phyloP scores from a whole-genome alignment of 2,888 invertebrate genomes.

The Andrena dorsata region DNA sequence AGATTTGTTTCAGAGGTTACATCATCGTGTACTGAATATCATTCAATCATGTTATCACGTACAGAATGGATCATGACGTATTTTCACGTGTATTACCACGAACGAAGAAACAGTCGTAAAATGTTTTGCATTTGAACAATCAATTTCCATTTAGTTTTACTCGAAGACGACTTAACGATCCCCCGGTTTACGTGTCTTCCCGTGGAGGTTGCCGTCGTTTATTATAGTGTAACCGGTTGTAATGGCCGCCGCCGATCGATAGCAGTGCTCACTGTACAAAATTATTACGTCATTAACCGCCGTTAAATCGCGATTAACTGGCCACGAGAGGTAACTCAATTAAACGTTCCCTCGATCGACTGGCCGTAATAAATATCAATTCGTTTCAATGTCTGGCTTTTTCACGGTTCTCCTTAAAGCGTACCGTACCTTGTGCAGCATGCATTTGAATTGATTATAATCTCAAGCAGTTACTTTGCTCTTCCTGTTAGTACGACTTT shows the following conservation, averaged over 20 bases:
- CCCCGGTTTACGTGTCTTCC: slow-evolving; percentile 27
- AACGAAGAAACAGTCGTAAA: slow-evolving; percentile 14
- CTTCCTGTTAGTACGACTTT: background rate
- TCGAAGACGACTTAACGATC: slow-evolving; percentile 49
- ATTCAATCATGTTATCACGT: too few species aligned
- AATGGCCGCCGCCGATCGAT: slow-evolving; percentile 44
- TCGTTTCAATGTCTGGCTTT: background rate
- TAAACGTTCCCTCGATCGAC: slow-evolving; percentile 27
- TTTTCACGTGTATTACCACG: slow-evolving; percentile 1
- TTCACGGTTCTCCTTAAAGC: background rate
- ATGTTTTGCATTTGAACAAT: slow-evolving; percentile 1
- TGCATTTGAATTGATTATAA: background rate
- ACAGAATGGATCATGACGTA: too few species aligned
- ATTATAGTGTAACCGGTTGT: slow-evolving; percentile 44
- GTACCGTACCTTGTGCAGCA: background rate
- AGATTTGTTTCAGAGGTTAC: too few species aligned
- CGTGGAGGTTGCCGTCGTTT: slow-evolving; percentile 26
- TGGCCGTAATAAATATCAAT: slow-evolving; percentile 39
- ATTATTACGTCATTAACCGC: slow-evolving; percentile 53
- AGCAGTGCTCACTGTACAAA: slow-evolving; percentile 24
- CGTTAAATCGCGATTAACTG: slow-evolving; percentile 50
- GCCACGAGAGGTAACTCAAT: slow-evolving; percentile 34
- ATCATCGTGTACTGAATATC: too few species aligned
- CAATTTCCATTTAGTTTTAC: slow-evolving; percentile 30
- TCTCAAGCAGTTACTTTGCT: background rate